Evolutionary conservation across 2,113 vertebrate species (phyloP).

Genomic region (Hypocryptadius cinnamomeus): DNA sequence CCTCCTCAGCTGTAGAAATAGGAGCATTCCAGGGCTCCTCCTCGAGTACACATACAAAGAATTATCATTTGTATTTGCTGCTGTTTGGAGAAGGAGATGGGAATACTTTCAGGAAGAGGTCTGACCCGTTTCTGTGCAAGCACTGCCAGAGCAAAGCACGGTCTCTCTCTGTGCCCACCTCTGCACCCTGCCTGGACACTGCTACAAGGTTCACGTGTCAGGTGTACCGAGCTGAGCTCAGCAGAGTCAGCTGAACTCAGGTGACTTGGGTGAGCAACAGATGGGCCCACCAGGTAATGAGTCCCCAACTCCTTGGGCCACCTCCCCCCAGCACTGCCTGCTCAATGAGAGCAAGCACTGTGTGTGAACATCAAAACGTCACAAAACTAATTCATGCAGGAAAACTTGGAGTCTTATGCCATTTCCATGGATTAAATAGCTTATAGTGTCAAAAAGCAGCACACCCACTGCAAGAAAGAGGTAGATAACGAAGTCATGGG

Average conservation of each 20-base stretch:
- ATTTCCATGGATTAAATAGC: not conserved
- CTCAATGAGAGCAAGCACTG: not conserved
- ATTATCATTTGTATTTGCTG: not conserved
- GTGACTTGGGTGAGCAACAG: not conserved
- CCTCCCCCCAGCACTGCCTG: not conserved
- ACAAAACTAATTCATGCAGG: not conserved
- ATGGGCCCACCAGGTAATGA: not conserved
- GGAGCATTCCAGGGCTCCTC: not conserved
- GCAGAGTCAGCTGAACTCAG: not conserved
- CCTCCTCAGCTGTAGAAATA: not conserved
- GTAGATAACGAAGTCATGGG: not conserved
- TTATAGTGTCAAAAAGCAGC: not conserved
- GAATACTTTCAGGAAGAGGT: not conserved
- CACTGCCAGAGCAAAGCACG: not conserved
- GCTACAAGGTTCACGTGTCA: not conserved
- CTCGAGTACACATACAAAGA: not conserved
- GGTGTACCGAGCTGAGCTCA: fast-evolving
- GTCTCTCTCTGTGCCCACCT: not conserved
- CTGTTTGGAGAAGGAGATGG: not conserved
- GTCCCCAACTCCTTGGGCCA: not conserved
- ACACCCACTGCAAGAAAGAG: not conserved
- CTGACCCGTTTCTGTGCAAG: fast-evolving
- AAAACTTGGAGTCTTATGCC: not conserved
- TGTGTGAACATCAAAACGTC: not conserved
- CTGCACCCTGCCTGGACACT: not conserved